Base-by-base conservation (phyloP, 2,888 invertebrate species). In the Pimpla rufipes region DNA sequence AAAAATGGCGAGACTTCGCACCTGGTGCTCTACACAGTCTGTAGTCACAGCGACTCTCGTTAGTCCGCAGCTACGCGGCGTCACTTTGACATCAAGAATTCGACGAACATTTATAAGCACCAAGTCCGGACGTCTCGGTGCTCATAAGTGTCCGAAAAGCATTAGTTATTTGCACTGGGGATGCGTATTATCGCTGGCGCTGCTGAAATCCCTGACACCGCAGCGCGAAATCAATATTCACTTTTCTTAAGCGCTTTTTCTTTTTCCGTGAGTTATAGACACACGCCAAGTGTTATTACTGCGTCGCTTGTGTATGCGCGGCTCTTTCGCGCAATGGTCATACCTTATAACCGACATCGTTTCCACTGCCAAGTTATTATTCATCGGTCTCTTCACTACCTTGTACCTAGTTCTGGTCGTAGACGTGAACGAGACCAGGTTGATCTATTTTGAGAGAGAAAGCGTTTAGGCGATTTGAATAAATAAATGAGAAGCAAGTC, bases 181-280 rank as follows among this genome's bases (percentile, higher is more conserved):
- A 52, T 81, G 73, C 81, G 78, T 59, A 79, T 79, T 79, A 79
- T 75, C 71, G 50, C 68, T 13, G 47, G 71, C 13, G 64, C 42
- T 13, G 62, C 42, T n/a, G 59, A 21, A 21, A 79, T 71, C 83
- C 83, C 79, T 77, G 83, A 83, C 79, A 77, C 73, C 79, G 42
- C 21, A 52, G 50, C 29, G 13, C 16, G 45, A 47, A 73, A 83
- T 80, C 79, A 75, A 83, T 83, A 70, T 73, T 71, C 76, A 66
- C 76, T 75, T 70, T 77, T 76, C 76, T 77, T 73, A 62, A 62
- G 50, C 11, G 35, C 45, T 73, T 76, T 67, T 47, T 73, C 52
- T 47, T 42, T 10, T 40, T 47, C 59, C 13, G 42, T 67, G 55
- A 40, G 37, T 64, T 62, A 68, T 66, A 50, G 55, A 16, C 18